Conservation (phyloP, 2,113 vertebrate species). For the Hypanus sabinus region DNA sequence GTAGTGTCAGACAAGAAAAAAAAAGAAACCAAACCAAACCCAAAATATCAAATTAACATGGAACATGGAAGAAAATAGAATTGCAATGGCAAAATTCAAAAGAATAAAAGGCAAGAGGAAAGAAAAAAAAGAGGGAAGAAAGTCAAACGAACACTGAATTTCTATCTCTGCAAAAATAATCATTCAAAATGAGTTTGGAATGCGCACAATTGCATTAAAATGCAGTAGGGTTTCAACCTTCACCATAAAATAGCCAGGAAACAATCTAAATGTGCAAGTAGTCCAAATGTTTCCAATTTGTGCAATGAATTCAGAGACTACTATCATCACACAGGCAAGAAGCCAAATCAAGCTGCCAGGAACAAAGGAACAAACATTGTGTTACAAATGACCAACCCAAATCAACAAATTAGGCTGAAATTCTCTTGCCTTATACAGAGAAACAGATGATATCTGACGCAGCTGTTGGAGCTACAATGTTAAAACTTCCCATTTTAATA, state of each 20-base stretch:
- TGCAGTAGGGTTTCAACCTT: constrained; percentile 19
- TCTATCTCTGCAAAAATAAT: constrained; percentile 48
- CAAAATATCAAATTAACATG: constrained; percentile 51
- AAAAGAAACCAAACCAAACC: constrained; percentile 43
- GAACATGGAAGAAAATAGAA: constrained; percentile 43
- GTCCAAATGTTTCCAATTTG: background rate
- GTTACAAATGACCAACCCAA: background rate
- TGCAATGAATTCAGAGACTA: background rate
- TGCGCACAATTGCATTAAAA: background rate
- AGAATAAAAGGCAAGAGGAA: constrained; percentile 43
- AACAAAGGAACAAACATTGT: background rate
- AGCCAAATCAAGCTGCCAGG: background rate
- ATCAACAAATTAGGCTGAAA: background rate
- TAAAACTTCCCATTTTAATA: background rate
- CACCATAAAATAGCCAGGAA: background rate
- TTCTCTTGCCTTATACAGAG: background rate
- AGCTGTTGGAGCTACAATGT: background rate
- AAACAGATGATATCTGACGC: background rate
- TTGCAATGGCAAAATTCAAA: constrained; percentile 65
- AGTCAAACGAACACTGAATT: constrained; percentile 63
- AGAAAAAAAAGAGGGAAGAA: constrained; percentile 62
- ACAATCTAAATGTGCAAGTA: background rate
- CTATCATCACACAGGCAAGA: background rate
- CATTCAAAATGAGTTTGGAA: constrained; percentile 59
- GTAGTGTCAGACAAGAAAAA: constrained; percentile 59